phyloP scores from a whole-genome alignment of 2,888 invertebrate species.

The Pristionchus exspectatus region DNA sequence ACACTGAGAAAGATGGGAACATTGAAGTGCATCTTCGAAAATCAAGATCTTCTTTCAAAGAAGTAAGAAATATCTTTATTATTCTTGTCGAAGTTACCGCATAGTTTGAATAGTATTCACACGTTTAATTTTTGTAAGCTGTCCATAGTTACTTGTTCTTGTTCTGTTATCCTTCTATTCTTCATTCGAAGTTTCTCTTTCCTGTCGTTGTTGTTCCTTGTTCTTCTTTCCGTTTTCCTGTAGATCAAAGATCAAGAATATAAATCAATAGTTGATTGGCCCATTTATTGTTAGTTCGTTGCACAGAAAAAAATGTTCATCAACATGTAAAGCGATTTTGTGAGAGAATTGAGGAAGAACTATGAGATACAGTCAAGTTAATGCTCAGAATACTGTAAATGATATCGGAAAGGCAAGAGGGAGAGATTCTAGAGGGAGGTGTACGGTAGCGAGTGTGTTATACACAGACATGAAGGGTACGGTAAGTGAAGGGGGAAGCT shows the following conservation, averaged over 20 bases:
- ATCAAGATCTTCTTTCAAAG: background rate
- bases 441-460: constrained; percentile 43
- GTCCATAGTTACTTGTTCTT: background rate
- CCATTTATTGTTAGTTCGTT: constrained; percentile 34
- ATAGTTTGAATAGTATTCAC: background rate
- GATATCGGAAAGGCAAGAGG: constrained; percentile 45
- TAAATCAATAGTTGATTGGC: constrained; percentile 2
- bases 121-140: background rate
- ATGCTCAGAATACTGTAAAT: constrained; percentile 37
- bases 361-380: constrained; percentile 43
- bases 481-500: constrained; percentile 44
- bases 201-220: background rate
- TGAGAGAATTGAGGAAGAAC: constrained; percentile 27
- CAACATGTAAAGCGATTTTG: constrained; percentile 40
- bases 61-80: background rate
- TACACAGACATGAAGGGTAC: constrained; percentile 40
- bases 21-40: background rate
- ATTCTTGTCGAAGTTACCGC: background rate
- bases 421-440: constrained; percentile 3
- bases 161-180: background rate
- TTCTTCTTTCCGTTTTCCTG: constrained; percentile 26
- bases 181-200: background rate
- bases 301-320: constrained; percentile 21
- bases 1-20: background rate
- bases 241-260: background rate